Evolutionary conservation across 2,888 invertebrate genomes (phyloP), one percentile per base, ranked within the genome.

Genomic region (Brenthis daphne): DNA sequence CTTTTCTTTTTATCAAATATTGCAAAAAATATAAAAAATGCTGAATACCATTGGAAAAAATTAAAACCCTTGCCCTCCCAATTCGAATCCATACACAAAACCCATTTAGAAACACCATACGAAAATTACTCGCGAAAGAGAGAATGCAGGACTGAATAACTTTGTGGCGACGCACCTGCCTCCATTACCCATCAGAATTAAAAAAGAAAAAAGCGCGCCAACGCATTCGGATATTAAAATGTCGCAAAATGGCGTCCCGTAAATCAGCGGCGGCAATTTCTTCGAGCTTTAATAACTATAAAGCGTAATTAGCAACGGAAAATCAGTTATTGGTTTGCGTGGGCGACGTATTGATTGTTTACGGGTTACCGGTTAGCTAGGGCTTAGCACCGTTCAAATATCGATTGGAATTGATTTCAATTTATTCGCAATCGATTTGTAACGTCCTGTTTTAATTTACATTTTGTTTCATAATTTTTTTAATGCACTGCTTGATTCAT

Each of bases 291-390:
- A 89, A 87, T 88, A 89, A 89, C 86, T 86, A 88, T 87, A 85
- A 90, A 89, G 82, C 77, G 82, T 90, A 88, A 90, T 92, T 92
- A 91, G 88, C 84, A 83, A 89, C 85, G 88, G 89, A 85, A 85
- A 86, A 87, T 87, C 81, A 75, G 74, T 77, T 78, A 80, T 77
- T 75, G 80, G 75, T 77, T 80, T 77, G 77, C 72, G 76, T 79
- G 75, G 77, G 77, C 82, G 80, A 75, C 77, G 76, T 84, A 87
- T 80, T 82, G 83, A 88, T 88, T 87, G 84, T 88, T 85, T 85
- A 87, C 86, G 85, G 81, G 79, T 75, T 81, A 79, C 81, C 80
- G 71, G 76, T 74, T 71, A 58, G 75, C 65, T 64, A 69, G 65
- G 65, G 65, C 48, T 61, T 54, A 56, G 67, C 64, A 70, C 72